Conservation (phyloP, 2,113 vertebrate genomes). For the Garra rufa region DNA sequence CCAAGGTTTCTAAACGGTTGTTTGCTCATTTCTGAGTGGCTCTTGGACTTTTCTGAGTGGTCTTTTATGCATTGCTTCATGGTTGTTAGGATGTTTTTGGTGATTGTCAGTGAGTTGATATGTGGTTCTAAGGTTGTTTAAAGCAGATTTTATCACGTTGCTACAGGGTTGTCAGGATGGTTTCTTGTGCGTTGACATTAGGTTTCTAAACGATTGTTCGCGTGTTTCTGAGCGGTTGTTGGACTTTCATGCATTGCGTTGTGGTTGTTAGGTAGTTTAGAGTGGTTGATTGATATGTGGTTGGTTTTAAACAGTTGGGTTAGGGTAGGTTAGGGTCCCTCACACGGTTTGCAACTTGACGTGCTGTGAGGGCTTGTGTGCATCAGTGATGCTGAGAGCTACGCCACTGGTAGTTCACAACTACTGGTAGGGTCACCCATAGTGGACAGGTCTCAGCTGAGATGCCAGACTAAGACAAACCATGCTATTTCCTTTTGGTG, state of each 20-base stretch:
- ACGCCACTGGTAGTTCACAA: background rate
- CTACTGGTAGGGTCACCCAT: background rate
- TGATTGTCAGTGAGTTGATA: too few species aligned
- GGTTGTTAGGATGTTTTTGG: too few species aligned
- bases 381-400: background rate
- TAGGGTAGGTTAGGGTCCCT: background rate
- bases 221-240: background rate
- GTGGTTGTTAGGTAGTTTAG: background rate
- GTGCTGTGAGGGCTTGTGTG: background rate
- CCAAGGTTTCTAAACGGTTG: too few species aligned
- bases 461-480: background rate
- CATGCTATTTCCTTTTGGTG: background rate
- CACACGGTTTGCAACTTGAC: background rate
- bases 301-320: background rate
- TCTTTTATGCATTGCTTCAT: too few species aligned
- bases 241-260: background rate
- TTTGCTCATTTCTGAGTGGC: too few species aligned
- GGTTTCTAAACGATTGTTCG: background rate
- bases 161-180: background rate
- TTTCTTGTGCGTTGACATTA: background rate
- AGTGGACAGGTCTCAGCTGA: background rate
- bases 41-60: too few species aligned
- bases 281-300: background rate
- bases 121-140: background rate
- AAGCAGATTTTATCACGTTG: background rate